Evolutionary conservation across 2,888 invertebrate species (phyloP).

Genomic region (Phymatocera aterrima): DNA sequence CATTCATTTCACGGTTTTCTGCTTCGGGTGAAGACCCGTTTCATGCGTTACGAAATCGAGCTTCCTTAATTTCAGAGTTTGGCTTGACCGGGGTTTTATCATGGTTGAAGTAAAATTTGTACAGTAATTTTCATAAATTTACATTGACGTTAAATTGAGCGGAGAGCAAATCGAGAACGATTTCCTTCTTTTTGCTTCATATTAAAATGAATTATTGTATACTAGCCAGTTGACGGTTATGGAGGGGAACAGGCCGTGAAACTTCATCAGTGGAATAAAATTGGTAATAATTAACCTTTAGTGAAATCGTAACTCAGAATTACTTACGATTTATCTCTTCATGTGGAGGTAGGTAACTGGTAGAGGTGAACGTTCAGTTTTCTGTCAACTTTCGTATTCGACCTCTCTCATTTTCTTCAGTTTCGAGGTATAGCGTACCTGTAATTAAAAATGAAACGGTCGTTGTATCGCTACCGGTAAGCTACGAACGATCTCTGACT

Average conservation of each 20-base stretch:
- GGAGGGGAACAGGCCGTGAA: slow-evolving; percentile 1
- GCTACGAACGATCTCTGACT: slow-evolving; percentile 30
- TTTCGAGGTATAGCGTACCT: no score
- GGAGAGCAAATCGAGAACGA: background rate
- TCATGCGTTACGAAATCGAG: background rate
- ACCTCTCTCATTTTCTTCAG: background rate
- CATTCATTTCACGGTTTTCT: slow-evolving; percentile 70
- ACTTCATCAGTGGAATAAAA: slow-evolving; percentile 23
- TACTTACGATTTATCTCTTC: background rate
- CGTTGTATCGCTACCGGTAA: slow-evolving; percentile 34
- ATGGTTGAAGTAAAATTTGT: background rate
- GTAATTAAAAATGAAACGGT: slow-evolving; percentile 37
- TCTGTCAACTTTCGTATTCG: background rate
- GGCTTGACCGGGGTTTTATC: background rate
- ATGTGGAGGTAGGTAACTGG: background rate
- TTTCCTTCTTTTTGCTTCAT: background rate
- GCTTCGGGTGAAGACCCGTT: slow-evolving; percentile 19
- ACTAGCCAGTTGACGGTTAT: no score
- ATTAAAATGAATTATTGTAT: background rate
- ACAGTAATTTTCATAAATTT: slow-evolving; percentile 24
- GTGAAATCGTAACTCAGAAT: slow-evolving; percentile 25
- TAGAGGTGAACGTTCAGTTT: background rate
- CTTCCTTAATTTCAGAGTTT: no score
- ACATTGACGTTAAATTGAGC: background rate
- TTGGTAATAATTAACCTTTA: slow-evolving; percentile 33